Conservation (phyloP, 2,113 vertebrate species). For the Chionis minor region DNA sequence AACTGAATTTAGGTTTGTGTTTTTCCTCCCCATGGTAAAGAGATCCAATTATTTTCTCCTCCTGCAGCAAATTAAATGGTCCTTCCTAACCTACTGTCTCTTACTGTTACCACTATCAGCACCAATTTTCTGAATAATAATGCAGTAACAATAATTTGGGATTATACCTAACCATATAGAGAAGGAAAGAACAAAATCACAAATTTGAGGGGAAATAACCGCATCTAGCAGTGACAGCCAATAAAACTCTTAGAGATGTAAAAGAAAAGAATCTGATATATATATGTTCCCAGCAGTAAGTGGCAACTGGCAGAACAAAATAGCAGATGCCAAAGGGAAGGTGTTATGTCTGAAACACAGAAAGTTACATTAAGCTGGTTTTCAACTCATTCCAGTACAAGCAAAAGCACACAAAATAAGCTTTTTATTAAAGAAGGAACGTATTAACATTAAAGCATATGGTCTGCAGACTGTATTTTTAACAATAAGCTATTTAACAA, state of each 20-base stretch:
- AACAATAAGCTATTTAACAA: neutral
- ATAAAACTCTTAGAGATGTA: neutral
- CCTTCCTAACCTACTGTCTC: neutral
- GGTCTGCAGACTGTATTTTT: neutral
- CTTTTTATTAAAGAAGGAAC: neutral
- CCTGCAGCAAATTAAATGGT: neutral
- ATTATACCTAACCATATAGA: neutral
- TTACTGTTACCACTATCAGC: neutral
- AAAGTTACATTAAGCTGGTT: neutral
- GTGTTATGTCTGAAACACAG: neutral
- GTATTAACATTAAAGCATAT: neutral
- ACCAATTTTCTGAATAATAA: neutral
- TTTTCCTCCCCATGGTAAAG: neutral
- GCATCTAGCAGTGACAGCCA: neutral
- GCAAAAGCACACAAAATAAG: neutral
- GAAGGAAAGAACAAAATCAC: neutral
- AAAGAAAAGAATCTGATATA: neutral
- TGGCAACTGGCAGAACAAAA: conserved; percentile 12
- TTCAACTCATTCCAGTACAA: neutral
- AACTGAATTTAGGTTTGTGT: neutral
- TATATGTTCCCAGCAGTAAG: neutral
- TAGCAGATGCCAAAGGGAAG: conserved; percentile 13
- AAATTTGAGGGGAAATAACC: neutral
- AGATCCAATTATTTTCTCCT: neutral
- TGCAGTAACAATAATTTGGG: neutral